A percentile compares a stretch with the other conserved stretches of the same genome.
phyloP scores from a whole-genome alignment of 2,113 vertebrate species.

The Falco punctatus region DNA sequence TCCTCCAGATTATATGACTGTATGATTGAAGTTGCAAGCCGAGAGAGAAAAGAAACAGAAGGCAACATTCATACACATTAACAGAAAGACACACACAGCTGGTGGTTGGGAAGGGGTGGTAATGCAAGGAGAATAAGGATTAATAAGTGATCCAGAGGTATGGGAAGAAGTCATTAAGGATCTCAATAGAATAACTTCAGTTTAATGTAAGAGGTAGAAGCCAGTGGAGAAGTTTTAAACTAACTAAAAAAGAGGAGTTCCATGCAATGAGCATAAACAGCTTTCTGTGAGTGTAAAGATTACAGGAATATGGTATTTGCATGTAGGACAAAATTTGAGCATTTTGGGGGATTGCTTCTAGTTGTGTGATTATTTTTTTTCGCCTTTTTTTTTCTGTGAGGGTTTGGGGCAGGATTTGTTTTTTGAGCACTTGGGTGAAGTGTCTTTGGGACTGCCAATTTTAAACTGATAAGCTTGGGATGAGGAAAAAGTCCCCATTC shows the following conservation, averaged over 20 bases:
- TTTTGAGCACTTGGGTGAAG: not conserved
- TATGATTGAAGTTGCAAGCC: not conserved
- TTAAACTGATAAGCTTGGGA: not conserved
- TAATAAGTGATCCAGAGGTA: not conserved
- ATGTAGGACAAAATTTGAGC: not conserved
- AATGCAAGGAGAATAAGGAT: not conserved
- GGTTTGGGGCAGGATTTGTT: not conserved
- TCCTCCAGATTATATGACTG: not conserved
- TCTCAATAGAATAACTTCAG: not conserved
- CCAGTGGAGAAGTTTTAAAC: not conserved
- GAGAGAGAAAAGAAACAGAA: not conserved
- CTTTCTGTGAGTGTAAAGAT: not conserved
- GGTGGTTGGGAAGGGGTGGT: not conserved
- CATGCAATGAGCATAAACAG: not conserved
- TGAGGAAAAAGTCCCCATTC: not conserved
- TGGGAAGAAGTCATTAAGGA: not conserved
- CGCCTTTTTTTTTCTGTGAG: not conserved
- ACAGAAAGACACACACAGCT: not conserved
- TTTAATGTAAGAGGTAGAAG: not conserved
- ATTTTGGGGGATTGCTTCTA: not conserved
- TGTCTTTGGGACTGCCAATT: not conserved
- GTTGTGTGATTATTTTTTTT: not conserved
- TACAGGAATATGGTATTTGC: not conserved
- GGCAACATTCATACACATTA: not conserved
- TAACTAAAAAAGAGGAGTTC: not conserved